Evolutionary conservation across 2,797 vertebrate genomes (phyloP).

Genomic region (Meda fulgida): DNA sequence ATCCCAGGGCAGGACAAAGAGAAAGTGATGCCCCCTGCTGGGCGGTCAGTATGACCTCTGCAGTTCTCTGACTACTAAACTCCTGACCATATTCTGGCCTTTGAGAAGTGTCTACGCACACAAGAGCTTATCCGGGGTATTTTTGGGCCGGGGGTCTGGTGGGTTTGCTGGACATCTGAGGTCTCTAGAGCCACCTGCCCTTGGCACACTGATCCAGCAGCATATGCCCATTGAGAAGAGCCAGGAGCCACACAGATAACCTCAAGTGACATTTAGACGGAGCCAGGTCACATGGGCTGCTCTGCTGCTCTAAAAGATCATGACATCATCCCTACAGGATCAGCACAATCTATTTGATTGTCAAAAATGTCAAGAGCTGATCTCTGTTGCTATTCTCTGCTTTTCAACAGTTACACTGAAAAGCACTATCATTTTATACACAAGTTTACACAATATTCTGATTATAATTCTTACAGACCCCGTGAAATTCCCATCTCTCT

Average conservation of each 20-base stretch:
- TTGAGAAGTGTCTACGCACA: neutral
- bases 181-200: conserved; percentile 12
- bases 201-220: conserved; percentile 33
- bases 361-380: neutral
- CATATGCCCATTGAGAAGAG: conserved; percentile 48
- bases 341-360: neutral
- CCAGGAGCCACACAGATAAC: conserved; percentile 46
- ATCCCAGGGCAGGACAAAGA: neutral
- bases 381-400: neutral
- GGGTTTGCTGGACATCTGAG: conserved; percentile 16
- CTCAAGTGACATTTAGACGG: conserved; percentile 31
- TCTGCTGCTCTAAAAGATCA: neutral
- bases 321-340: conserved; percentile 10
- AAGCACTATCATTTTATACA: neutral
- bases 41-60: conserved; percentile 27
- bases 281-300: conserved; percentile 11
- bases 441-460: neutral
- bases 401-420: neutral
- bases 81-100: neutral
- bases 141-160: neutral
- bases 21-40: conserved; percentile 53
- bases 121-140: neutral
- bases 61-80: no score
- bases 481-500: neutral
- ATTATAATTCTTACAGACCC: neutral